Evolutionary conservation across 1,140 invertebrate genomes (phyloP).

Genomic region (Camponotus pennsylvanicus): DNA sequence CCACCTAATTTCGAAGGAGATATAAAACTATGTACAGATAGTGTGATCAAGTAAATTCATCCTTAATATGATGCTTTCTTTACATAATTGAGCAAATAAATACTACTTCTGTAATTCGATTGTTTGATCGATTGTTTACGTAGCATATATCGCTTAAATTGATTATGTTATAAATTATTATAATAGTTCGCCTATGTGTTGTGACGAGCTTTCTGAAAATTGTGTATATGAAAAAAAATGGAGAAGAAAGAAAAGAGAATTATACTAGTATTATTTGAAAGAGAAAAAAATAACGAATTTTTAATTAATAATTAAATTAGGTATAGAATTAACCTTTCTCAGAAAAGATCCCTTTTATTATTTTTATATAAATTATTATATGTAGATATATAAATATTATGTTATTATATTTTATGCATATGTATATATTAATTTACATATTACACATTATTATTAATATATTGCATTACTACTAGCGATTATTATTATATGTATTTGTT

Average conservation of each 20-base stretch:
- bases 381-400: no score
- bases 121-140: not conserved
- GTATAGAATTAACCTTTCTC: no score
- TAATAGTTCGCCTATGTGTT: not conserved
- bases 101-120: not conserved
- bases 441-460: not conserved
- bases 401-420: no score
- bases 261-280: no score
- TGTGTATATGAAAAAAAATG: no score
- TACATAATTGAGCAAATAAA: not conserved
- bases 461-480: not conserved
- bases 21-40: not conserved
- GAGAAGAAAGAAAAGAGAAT: no score
- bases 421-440: no score
- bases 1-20: conserved; percentile 22
- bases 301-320: no score
- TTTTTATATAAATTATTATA: no score
- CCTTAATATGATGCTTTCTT: not conserved
- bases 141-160: not conserved
- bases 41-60: not conserved
- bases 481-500: not conserved
- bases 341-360: no score
- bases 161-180: not conserved
- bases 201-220: not conserved
- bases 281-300: no score